Base-by-base conservation (phyloP, 2,888 invertebrate genomes). In the Troglohyphantes excavatus region DNA sequence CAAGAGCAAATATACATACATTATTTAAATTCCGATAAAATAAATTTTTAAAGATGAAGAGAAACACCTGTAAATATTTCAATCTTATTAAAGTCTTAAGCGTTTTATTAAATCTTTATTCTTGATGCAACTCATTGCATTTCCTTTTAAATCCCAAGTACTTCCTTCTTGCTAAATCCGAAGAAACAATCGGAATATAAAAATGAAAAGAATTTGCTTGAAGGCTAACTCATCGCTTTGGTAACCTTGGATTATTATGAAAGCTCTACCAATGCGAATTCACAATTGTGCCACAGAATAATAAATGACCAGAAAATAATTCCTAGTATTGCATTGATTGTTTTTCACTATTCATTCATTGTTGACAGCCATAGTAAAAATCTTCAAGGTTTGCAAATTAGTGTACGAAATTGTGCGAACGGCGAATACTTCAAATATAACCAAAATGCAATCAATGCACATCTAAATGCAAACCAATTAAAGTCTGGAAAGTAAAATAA, bases 201-300 rank as follows among this genome's bases (percentile, higher is more conserved):
- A 53, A 53, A 53, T n/a, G n/a, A 53, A 53, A 53, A 39, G 39
- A 17, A 53, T 53, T 53, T 53, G 33, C 53, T 53, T 53, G 13
- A 53, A 53, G 53, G 53, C 53, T 53, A 53, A n/a, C 53, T 53
- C 53, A n/a, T 13, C 53, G 53, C 53, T 53, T 17, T 17, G 2
- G n/a, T 53, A 53, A 53, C 53, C 53, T 53, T 53, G 53, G 53
- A 53, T 53, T 53, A 53, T 53, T 53, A 53, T 53, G 53, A 53
- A 53, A 53, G 53, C 13, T 13, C 53, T 53, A 53, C 53, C 53
- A n/a, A 53, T 53, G n/a, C 53, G n/a, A 53, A 53, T 53, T 53
- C 17, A 53, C 17, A 53, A 3, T 39, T 53, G n/a, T n/a, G 53
- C 53, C 1, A 53, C n/a, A n/a, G n/a, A 0, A n/a, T 13, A 53